phyloP scores from a whole-genome alignment of 2,113 vertebrate species.

The Crocuta crocuta region DNA sequence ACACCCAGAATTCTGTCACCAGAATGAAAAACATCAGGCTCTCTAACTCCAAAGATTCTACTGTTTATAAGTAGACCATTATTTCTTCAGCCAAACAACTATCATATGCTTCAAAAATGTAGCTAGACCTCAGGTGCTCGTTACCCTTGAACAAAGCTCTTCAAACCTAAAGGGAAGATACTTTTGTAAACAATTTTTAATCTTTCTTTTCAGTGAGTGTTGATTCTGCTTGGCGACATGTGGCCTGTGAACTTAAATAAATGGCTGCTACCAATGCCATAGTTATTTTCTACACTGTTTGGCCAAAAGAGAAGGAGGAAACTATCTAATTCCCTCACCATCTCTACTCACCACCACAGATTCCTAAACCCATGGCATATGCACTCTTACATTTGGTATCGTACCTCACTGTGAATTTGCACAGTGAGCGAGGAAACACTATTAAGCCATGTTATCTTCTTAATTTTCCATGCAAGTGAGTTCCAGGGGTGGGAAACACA shows the following conservation, averaged over 20 bases:
- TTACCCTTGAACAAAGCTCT: background rate
- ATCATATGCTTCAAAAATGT: background rate
- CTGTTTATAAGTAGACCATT: background rate
- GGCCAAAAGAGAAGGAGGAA: constrained; percentile 1
- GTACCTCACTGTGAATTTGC: background rate
- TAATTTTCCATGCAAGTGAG: background rate
- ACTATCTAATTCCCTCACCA: background rate
- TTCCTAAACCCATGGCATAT: background rate
- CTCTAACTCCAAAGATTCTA: background rate
- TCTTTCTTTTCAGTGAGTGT: background rate
- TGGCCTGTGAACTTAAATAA: background rate
- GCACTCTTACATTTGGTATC: background rate
- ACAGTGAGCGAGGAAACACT: background rate
- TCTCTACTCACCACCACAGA: background rate
- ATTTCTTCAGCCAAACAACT: background rate
- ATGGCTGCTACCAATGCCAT: background rate
- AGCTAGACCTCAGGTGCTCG: background rate
- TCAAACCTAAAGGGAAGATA: background rate
- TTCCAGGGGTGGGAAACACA: background rate
- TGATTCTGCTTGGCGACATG: background rate
- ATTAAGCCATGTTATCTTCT: background rate
- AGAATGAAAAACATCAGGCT: background rate
- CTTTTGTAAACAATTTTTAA: background rate
- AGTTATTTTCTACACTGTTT: background rate
- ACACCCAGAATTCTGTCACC: background rate